A percentile compares a stretch with the other conserved stretches of the same genome.
These are phyloP conservation scores for Adrianichthys oophorus DNA, from an alignment of 2,797 vertebrate species.

Conservation along the genomic window DNA sequence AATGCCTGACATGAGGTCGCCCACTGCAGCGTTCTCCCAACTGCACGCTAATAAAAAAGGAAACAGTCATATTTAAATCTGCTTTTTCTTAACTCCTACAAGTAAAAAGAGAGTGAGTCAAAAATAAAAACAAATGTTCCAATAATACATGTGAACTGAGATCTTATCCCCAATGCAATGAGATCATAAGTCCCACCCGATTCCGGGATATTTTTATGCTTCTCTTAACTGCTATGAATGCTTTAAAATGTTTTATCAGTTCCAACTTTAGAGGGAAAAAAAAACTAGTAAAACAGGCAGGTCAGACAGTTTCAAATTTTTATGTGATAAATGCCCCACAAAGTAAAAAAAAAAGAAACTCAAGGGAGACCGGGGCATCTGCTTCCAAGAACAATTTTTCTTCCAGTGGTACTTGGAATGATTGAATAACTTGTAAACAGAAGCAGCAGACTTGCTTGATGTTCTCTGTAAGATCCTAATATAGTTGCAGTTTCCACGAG, in stretches of 20 bases:
- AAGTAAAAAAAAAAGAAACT: slow-evolving; percentile 13
- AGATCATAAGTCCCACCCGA: slow-evolving; percentile 55
- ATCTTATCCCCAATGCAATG: slow-evolving; percentile 52
- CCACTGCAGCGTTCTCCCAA: slow-evolving; percentile 13
- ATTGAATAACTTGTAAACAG: slow-evolving; percentile 70
- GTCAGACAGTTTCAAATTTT: slow-evolving; percentile 62
- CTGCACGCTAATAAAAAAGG: no score
- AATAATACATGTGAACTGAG: slow-evolving; percentile 45
- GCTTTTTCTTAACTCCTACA: slow-evolving; percentile 2
- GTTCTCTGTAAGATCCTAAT: slow-evolving; percentile 66
- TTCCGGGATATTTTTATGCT: slow-evolving; percentile 57
- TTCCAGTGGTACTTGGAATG: slow-evolving; percentile 66
- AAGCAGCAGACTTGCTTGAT: slow-evolving; percentile 59
- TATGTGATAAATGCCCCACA: slow-evolving; percentile 65
- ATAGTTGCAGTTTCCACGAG: slow-evolving; percentile 53
- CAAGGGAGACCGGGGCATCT: slow-evolving; percentile 47
- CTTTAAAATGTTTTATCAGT: slow-evolving; percentile 54
- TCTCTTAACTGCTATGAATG: slow-evolving; percentile 43
- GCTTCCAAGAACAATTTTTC: slow-evolving; percentile 65
- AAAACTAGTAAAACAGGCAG: slow-evolving; percentile 50
- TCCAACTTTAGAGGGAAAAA: slow-evolving; percentile 43
- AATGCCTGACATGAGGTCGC: slow-evolving; percentile 9
- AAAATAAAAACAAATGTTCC: slow-evolving; percentile 55
- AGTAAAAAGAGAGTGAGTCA: not conserved
- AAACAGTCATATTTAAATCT: not conserved